Conservation (phyloP, 2,888 invertebrate genomes). For the Strigamia crassipes region DNA sequence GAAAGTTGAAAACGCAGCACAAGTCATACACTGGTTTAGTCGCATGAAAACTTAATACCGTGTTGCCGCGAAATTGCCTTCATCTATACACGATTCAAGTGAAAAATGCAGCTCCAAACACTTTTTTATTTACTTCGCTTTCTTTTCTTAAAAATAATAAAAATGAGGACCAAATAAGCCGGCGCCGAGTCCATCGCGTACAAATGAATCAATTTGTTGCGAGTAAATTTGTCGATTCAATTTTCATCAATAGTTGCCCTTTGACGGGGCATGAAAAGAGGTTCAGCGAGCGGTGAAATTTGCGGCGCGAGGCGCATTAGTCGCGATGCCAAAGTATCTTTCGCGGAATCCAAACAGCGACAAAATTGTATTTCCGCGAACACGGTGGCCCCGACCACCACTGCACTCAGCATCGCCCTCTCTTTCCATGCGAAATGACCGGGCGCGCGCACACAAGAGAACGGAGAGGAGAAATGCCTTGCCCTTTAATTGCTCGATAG, state of each 20-base stretch:
- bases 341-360: slow-evolving; percentile 17
- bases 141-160: background rate
- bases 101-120: background rate
- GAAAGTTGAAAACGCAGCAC: slow-evolving; percentile 27
- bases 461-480: background rate
- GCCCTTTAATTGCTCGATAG: slow-evolving; percentile 31
- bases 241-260: slow-evolving; percentile 24
- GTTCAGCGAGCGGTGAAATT: background rate
- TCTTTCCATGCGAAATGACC: slow-evolving; percentile 22
- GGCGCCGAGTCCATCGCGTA: background rate
- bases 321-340: slow-evolving; percentile 7
- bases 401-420: background rate
- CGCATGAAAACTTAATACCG: slow-evolving; percentile 20
- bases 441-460: background rate
- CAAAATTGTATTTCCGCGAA: slow-evolving; percentile 35
- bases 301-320: slow-evolving; percentile 10
- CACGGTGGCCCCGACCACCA: background rate
- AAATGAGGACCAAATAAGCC: background rate
- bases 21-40: slow-evolving; percentile 29
- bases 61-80: slow-evolving; percentile 5
- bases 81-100: background rate
- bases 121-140: background rate
- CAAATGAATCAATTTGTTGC: background rate
- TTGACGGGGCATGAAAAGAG: slow-evolving; percentile 14
- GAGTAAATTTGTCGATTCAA: slow-evolving; percentile 1